These are phyloP conservation scores for Eospalax fontanierii DNA, from an alignment of 2,797 vertebrate genomes.

Conservation along the genomic window DNA sequence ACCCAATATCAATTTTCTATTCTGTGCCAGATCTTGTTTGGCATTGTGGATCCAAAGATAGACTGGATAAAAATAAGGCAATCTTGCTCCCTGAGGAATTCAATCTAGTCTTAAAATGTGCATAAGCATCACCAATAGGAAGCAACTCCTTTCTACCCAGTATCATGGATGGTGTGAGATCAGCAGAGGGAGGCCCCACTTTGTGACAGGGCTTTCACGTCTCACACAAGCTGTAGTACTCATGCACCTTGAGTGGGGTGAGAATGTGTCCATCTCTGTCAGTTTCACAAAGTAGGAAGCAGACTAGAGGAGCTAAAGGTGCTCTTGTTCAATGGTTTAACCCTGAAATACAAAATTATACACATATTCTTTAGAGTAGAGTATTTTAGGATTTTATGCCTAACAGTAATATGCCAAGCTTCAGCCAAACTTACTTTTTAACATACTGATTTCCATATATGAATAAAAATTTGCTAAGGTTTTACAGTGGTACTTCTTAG, in stretches of 20 bases:
- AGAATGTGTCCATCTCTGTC: neutral
- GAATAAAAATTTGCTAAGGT: neutral
- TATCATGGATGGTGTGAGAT: neutral
- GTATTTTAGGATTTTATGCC: neutral
- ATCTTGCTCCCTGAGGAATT: neutral
- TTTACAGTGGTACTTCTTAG: neutral
- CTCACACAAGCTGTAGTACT: neutral
- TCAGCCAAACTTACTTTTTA: constrained; percentile 26
- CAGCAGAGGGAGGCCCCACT: neutral
- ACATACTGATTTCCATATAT: neutral
- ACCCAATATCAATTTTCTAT: neutral
- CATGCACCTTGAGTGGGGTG: neutral
- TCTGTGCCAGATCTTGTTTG: neutral
- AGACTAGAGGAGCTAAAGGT: neutral
- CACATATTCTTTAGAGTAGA: neutral
- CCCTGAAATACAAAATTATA: neutral
- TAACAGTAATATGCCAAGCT: neutral
- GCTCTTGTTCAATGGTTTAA: neutral
- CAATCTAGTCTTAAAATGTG: neutral
- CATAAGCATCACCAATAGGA: neutral
- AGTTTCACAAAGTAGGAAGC: neutral
- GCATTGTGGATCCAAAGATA: neutral
- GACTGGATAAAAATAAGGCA: neutral
- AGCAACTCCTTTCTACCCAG: neutral
- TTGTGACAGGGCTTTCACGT: neutral